These are phyloP conservation scores for Tachina lurida DNA, from an alignment of 2,888 invertebrate genomes.

Conservation along the genomic window DNA sequence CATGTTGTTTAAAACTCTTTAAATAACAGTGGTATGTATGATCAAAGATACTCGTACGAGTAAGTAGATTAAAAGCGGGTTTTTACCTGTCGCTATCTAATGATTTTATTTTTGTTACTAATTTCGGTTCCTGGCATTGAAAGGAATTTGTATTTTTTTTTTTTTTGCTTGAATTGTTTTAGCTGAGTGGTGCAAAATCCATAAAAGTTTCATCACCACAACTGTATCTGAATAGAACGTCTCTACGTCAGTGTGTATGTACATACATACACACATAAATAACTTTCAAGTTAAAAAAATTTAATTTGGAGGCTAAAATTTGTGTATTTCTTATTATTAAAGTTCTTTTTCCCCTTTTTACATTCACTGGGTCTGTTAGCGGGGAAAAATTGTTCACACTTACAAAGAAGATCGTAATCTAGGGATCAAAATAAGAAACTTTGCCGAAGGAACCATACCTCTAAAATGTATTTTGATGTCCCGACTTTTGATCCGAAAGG, in stretches of 20 bases:
- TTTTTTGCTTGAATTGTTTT: constrained; percentile 16
- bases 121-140: constrained; percentile 8
- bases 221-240: constrained; percentile 38
- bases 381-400: too few species aligned
- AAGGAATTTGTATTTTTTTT: neutral
- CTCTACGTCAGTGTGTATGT: neutral
- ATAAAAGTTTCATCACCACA: constrained; percentile 63
- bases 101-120: constrained; percentile 20
- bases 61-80: neutral
- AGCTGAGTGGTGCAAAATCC: constrained; percentile 40
- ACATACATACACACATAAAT: too few species aligned
- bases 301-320: too few species aligned
- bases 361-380: too few species aligned
- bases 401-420: too few species aligned
- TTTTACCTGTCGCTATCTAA: constrained; percentile 45
- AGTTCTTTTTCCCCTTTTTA: too few species aligned
- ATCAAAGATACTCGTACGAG: neutral
- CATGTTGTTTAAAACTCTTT: constrained; percentile 5
- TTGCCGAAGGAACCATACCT: too few species aligned
- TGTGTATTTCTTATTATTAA: too few species aligned
- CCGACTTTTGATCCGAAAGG: too few species aligned
- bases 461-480: too few species aligned
- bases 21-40: neutral
- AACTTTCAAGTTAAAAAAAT: too few species aligned
- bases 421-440: too few species aligned